phyloP scores from a whole-genome alignment of 1,140 invertebrate species.

The Musca domestica region DNA sequence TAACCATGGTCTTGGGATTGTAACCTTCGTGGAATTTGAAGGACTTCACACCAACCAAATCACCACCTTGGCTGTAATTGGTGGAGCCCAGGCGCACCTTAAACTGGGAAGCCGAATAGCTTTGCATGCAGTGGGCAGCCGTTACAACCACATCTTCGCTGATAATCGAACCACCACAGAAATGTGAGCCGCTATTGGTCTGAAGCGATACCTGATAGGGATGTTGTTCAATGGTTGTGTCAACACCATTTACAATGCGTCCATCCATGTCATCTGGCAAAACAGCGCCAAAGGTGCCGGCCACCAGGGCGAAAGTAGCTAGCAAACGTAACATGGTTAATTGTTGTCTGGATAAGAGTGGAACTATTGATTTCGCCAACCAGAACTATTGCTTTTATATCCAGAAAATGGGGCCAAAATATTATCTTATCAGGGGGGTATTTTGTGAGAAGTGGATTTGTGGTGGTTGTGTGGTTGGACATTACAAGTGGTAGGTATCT shows the following conservation, averaged over 20 bases:
- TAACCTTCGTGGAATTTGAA: constrained; percentile 43
- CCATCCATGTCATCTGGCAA: constrained; percentile 17
- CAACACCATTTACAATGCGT: constrained; percentile 27
- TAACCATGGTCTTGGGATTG: constrained; percentile 35
- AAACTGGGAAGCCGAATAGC: constrained; percentile 26
- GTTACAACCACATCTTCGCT: constrained; percentile 52
- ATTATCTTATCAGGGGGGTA: not conserved
- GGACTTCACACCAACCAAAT: constrained; percentile 31
- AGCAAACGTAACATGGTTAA: constrained; percentile 32
- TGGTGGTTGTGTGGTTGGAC: no score
- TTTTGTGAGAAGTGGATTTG: not conserved
- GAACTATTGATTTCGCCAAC: not conserved
- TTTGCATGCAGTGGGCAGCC: constrained; percentile 61
- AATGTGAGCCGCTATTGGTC: constrained; percentile 37
- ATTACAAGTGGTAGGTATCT: no score
- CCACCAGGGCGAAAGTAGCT: not conserved
- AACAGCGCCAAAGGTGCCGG: not conserved
- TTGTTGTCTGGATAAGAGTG: not conserved
- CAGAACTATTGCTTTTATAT: not conserved
- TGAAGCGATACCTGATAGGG: constrained; percentile 44
- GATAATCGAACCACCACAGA: constrained; percentile 63
- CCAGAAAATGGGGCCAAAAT: not conserved
- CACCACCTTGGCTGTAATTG: constrained; percentile 33
- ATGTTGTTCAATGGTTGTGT: constrained; percentile 32
- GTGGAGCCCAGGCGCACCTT: constrained; percentile 43